Conservation (phyloP, 2,797 vertebrate genomes). For the Tenualosa thibaudeaui region DNA sequence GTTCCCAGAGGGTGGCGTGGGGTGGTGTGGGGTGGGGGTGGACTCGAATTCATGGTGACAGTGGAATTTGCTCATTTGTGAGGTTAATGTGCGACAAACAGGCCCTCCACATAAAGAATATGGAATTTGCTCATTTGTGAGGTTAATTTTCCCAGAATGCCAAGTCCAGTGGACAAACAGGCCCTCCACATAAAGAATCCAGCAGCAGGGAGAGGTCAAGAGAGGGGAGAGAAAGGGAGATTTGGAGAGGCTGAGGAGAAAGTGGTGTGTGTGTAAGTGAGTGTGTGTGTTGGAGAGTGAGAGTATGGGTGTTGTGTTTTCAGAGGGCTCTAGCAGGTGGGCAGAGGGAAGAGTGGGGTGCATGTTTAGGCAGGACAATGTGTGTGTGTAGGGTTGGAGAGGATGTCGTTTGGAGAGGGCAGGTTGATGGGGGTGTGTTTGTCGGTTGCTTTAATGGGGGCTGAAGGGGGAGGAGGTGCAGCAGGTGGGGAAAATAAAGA, state of each 20-base stretch:
- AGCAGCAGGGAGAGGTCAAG: slow-evolving; percentile 3
- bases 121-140: neutral
- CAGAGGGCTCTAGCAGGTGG: neutral
- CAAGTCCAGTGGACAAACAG: slow-evolving; percentile 5
- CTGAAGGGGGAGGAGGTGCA: neutral
- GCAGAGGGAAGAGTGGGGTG: neutral
- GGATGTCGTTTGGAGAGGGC: slow-evolving; percentile 17
- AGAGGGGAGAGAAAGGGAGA: neutral
- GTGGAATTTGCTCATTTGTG: neutral
- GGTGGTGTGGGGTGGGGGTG: neutral
- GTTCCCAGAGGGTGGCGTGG: neutral
- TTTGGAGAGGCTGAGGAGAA: slow-evolving; percentile 22
- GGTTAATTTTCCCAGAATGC: slow-evolving; percentile 25
- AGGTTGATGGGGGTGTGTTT: slow-evolving; percentile 22
- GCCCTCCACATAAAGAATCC: neutral
- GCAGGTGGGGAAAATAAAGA: slow-evolving; percentile 22
- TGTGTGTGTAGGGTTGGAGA: neutral
- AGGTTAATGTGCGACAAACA: slow-evolving; percentile 23
- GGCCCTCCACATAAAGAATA: neutral
- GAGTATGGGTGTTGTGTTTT: neutral
- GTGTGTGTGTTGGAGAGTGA: neutral
- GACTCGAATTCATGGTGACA: neutral
- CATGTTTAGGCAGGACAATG: slow-evolving; percentile 17
- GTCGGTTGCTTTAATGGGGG: slow-evolving; percentile 4
- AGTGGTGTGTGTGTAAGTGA: neutral